These are phyloP conservation scores for Bombus pascuorum DNA, from an alignment of 1,140 invertebrate species.

Conservation along the genomic window DNA sequence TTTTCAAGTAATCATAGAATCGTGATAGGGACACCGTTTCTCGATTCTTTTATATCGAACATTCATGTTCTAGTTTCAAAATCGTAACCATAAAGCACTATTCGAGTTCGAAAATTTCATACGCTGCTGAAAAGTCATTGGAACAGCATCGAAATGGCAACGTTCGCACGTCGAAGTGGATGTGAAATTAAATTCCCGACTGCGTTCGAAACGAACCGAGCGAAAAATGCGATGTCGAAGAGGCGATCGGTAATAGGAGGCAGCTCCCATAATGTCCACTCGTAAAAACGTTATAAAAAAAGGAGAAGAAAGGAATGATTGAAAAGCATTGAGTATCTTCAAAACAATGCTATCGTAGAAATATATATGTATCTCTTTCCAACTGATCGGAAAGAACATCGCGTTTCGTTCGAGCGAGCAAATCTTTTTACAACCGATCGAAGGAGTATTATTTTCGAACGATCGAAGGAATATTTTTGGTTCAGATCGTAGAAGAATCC, in stretches of 20 bases:
- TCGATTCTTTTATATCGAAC: background rate
- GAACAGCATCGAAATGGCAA: background rate
- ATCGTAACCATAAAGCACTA: conserved; percentile 4
- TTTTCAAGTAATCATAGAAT: background rate
- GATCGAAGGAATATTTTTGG: no score
- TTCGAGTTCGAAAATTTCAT: conserved; percentile 4
- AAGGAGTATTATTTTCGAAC: no score
- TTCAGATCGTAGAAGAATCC: no score
- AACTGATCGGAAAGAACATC: background rate
- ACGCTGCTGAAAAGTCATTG: conserved; percentile 2
- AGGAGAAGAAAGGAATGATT: background rate
- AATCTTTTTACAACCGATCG: no score
- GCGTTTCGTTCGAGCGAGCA: no score
- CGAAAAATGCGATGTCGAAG: background rate
- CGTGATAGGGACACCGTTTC: no score
- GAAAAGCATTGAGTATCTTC: background rate
- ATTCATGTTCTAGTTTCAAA: background rate
- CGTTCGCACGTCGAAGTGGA: background rate
- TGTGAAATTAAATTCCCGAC: conserved; percentile 19
- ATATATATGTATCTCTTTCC: background rate
- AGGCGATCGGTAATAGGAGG: background rate
- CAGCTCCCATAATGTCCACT: background rate
- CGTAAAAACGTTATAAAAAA: conserved; percentile 14
- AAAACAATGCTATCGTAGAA: background rate
- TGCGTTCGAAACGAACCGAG: conserved; percentile 3